Base-by-base conservation (phyloP, 2,113 vertebrate genomes). In the Marmota flaviventris region DNA sequence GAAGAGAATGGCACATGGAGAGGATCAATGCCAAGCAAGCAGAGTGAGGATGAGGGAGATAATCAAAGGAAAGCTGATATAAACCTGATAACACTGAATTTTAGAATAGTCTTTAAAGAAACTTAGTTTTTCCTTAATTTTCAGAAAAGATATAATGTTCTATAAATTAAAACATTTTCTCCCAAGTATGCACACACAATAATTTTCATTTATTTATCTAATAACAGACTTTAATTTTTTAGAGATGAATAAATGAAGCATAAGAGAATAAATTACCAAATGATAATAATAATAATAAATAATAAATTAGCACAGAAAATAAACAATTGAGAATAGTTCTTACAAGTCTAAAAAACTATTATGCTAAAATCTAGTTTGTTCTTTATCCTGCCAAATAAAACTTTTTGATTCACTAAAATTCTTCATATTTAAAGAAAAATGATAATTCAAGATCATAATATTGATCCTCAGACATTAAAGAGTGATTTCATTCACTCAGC, bases 111-210 rank as follows among this genome's bases (percentile, higher is more conserved):
- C 79, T 92, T 92, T 75, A 51, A 93, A 91, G 58, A 87, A 11
- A 83, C 14, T 61, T 82, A 16, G 0, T 56, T 13, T 72, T 63
- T 69, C 42, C 25, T 58, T 72, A 75, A 51, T 72, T 94, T 93
- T 77, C 34, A 84, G 76, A 83, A 89, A 22, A 75, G 16, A 18
- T 45, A 32, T 73, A 61, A 72, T 94, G 13, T 61, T 94, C 22
- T 81, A 8, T 83, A 93, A 92, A 37, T n/a, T 86, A 69, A 83
- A 87, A 29, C 12, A 51, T 93, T 69, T 95, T 29, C 56, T 93
- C 48, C 5, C 20, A 10, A 56, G 48, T 63, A 37, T 27, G n/a
- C 9, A 58, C 51, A 39, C 5, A 51, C 12, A 65, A 16, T 24
- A 25, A 63, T 39, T 86, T 39, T 61, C 61, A 73, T 67, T 67